Conservation (phyloP, 2,797 vertebrate species). For the Darevskia mixta region DNA sequence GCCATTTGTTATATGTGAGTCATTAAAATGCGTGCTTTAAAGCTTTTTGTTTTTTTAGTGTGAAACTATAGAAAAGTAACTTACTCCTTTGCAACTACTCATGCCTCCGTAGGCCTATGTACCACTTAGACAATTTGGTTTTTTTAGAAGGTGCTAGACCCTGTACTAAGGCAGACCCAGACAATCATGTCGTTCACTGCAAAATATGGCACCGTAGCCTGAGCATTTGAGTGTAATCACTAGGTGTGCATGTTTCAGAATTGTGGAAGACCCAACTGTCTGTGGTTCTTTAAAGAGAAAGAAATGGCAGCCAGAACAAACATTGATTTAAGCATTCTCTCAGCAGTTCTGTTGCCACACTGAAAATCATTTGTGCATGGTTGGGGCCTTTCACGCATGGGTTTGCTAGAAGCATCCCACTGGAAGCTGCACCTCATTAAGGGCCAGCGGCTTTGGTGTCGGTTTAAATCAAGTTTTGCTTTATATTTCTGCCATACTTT, state of each 20-base stretch:
- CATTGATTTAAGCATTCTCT: not conserved
- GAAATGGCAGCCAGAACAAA: not conserved
- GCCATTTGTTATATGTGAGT: too few species aligned
- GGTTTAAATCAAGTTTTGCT: not conserved
- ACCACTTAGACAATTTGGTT: not conserved
- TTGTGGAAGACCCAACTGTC: not conserved
- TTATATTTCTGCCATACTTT: conserved; percentile 41
- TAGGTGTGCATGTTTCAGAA: not conserved
- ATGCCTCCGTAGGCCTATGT: not conserved
- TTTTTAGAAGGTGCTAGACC: not conserved
- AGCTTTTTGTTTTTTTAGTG: too few species aligned
- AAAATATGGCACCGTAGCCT: not conserved
- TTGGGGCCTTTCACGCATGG: not conserved
- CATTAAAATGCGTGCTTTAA: not conserved
- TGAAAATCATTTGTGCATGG: not conserved
- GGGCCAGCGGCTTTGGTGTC: not conserved
- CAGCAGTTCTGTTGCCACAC: not conserved
- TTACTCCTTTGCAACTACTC: not conserved
- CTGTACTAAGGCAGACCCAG: not conserved
- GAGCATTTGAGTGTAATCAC: not conserved
- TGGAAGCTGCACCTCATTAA: not conserved
- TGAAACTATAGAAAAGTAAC: not conserved
- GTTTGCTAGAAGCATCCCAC: not conserved
- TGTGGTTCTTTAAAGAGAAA: not conserved
- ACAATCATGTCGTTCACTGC: not conserved